Evolutionary conservation across 1,140 invertebrate species (phyloP).

Genomic region (Musca domestica): DNA sequence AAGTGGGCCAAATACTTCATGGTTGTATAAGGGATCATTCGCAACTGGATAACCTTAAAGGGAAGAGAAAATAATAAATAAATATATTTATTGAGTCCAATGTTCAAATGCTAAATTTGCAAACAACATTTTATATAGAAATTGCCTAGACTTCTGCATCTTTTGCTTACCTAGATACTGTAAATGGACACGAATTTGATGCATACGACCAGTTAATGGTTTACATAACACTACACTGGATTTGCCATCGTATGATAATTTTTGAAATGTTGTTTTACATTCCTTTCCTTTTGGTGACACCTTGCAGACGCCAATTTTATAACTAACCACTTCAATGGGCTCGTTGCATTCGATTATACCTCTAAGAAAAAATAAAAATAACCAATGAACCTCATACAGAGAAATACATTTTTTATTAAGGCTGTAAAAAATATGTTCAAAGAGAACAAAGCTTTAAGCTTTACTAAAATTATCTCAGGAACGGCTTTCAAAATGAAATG

Average conservation of each 20-base stretch:
- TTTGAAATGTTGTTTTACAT: conserved; percentile 85
- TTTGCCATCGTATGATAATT: conserved; percentile 80
- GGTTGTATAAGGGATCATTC: conserved; percentile 94
- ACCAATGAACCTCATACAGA: neutral
- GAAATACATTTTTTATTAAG: neutral
- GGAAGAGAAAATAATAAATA: neutral
- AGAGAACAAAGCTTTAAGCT: conserved; percentile 1
- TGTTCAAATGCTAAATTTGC: too few species aligned
- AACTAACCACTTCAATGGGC: conserved; percentile 90
- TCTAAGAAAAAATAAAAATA: conserved; percentile 58
- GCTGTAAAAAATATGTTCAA: too few species aligned
- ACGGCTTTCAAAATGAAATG: neutral
- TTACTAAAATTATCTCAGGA: too few species aligned
- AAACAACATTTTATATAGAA: too few species aligned
- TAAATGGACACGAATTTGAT: conserved; percentile 98
- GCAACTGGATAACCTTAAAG: conserved; percentile 73
- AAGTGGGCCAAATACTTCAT: conserved; percentile 82
- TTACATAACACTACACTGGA: conserved; percentile 91
- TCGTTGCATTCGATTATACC: conserved; percentile 81
- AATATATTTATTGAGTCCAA: too few species aligned
- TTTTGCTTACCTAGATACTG: conserved; percentile 83
- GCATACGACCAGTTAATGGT: conserved; percentile 94
- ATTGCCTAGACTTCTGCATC: too few species aligned
- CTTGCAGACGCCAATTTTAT: conserved; percentile 94
- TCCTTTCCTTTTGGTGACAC: conserved; percentile 88